Conservation (phyloP, 2,797 vertebrate genomes). For the Coccyzus lansbergi region DNA sequence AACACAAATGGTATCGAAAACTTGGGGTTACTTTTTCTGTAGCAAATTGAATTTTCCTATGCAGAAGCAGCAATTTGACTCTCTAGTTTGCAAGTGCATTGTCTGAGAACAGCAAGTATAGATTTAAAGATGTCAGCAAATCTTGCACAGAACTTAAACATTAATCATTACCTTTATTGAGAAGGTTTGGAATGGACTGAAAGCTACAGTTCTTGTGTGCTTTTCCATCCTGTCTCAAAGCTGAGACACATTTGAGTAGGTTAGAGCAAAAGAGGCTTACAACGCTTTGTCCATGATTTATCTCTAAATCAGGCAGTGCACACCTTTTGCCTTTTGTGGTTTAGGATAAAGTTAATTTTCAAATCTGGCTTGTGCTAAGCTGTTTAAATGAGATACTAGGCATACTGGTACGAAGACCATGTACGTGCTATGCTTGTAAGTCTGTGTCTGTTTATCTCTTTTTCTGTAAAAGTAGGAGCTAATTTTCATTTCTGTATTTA, state of each 20-base stretch:
- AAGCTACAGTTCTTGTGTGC: not conserved
- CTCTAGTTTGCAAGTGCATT: not conserved
- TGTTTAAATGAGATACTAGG: not conserved
- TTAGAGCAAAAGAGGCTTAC: not conserved
- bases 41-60: constrained; percentile 21
- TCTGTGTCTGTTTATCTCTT: not conserved
- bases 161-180: not conserved
- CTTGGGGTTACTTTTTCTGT: not conserved
- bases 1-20: not conserved
- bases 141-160: not conserved
- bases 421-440: not conserved
- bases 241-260: not conserved
- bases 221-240: not conserved
- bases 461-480: not conserved
- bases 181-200: not conserved
- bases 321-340: not conserved
- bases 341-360: not conserved
- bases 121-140: not conserved
- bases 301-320: not conserved
- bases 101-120: not conserved
- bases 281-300: not conserved
- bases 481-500: constrained; percentile 72
- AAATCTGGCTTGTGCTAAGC: not conserved
- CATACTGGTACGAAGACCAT: not conserved
- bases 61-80: not conserved